phyloP scores from a whole-genome alignment of 1,140 invertebrate genomes.

The Apis florea region DNA sequence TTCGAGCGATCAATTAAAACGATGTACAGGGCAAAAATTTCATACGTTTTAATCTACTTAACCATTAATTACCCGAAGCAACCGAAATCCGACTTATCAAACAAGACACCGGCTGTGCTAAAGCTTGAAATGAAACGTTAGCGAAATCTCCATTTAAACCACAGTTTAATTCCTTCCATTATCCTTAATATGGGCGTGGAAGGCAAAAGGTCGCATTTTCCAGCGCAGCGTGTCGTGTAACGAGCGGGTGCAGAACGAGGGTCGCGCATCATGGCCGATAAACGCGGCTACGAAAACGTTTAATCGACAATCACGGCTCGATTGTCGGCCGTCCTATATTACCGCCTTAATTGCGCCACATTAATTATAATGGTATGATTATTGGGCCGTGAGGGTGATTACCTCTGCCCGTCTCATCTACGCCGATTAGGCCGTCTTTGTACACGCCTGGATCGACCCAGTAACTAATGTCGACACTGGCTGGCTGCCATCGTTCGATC shows the following conservation, averaged over 20 bases:
- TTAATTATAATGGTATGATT: slow-evolving; percentile 76
- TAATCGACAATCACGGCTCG: slow-evolving; percentile 69
- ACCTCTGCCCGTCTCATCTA: slow-evolving; percentile 55
- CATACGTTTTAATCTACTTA: no score
- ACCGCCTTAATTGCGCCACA: slow-evolving; percentile 70
- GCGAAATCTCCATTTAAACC: not conserved
- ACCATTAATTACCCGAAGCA: no score
- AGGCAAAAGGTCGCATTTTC: slow-evolving; percentile 22
- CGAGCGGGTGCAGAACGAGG: slow-evolving; percentile 15
- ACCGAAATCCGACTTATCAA: not conserved
- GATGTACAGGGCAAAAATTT: no score
- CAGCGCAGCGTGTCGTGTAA: slow-evolving; percentile 16
- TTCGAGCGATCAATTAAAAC: no score
- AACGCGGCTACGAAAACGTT: slow-evolving; percentile 61
- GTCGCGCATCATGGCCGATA: slow-evolving; percentile 30
- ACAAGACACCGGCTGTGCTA: not conserved
- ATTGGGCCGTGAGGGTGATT: slow-evolving; percentile 67
- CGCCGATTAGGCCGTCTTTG: slow-evolving; percentile 75
- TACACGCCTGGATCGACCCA: slow-evolving; percentile 50
- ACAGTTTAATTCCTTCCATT: slow-evolving; percentile 15
- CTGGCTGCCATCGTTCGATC: slow-evolving; percentile 17
- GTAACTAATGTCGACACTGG: slow-evolving; percentile 46
- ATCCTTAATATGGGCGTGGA: not conserved
- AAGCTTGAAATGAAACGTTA: not conserved
- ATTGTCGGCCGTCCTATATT: slow-evolving; percentile 63